These are phyloP conservation scores for Typhlichthys subterraneus DNA, from an alignment of 2,797 vertebrate genomes.

Conservation along the genomic window DNA sequence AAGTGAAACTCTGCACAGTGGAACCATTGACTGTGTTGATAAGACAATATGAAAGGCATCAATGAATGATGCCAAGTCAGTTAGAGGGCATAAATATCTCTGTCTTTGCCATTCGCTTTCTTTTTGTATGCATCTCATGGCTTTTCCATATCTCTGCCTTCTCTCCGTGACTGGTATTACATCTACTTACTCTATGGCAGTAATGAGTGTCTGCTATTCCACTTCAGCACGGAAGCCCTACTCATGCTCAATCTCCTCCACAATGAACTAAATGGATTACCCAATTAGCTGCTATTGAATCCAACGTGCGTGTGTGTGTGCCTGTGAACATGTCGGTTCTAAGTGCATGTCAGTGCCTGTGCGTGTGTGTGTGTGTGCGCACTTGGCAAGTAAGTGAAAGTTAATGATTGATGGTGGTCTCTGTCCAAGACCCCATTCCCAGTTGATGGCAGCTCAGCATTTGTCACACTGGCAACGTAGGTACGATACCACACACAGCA, in stretches of 20 bases:
- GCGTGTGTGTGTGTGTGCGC: slow-evolving; percentile 16
- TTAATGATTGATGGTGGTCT: slow-evolving; percentile 66
- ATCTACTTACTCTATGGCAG: slow-evolving; percentile 52
- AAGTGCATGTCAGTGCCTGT: neutral
- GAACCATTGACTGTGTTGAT: slow-evolving; percentile 28
- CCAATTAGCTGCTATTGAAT: slow-evolving; percentile 73
- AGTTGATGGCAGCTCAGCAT: slow-evolving; percentile 62
- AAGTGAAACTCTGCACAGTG: slow-evolving; percentile 25
- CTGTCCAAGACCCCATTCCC: slow-evolving; percentile 58
- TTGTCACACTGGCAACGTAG: slow-evolving; percentile 57
- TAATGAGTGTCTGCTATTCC: slow-evolving; percentile 72
- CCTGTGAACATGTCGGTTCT: slow-evolving; percentile 17
- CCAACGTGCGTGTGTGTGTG: slow-evolving; percentile 42
- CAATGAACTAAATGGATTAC: slow-evolving; percentile 79
- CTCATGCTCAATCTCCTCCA: slow-evolving; percentile 74
- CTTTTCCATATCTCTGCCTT: slow-evolving; percentile 8
- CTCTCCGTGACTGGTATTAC: slow-evolving; percentile 58
- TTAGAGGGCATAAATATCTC: neutral
- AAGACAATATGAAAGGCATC: slow-evolving; percentile 34
- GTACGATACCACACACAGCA: slow-evolving; percentile 26
- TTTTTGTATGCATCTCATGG: neutral
- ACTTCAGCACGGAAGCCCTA: slow-evolving; percentile 59
- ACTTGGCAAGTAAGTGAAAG: slow-evolving; percentile 59
- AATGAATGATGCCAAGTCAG: slow-evolving; percentile 36
- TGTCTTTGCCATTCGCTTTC: slow-evolving; percentile 39